phyloP scores from a whole-genome alignment of 2,797 vertebrate species.

The Calcarius lapponicus region DNA sequence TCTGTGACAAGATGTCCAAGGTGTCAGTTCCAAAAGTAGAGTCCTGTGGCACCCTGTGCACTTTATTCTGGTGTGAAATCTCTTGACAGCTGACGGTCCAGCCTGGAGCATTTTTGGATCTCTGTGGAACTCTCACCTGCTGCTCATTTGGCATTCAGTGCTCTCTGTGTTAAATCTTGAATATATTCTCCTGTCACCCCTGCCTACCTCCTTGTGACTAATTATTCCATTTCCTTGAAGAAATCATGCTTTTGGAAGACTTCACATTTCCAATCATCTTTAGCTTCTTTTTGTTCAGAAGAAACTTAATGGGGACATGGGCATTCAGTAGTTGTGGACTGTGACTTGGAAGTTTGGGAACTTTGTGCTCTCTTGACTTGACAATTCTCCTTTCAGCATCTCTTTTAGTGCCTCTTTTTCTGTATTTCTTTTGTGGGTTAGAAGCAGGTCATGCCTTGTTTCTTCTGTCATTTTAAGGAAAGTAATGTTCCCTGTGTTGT shows the following conservation, averaged over 20 bases:
- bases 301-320: not conserved
- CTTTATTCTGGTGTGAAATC: slow-evolving; percentile 20
- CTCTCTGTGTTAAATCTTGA: not conserved
- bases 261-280: not conserved
- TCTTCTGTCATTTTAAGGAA: not conserved
- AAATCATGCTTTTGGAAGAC: not conserved
- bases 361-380: not conserved
- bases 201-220: not conserved
- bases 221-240: not conserved
- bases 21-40: not conserved
- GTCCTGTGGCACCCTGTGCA: not conserved
- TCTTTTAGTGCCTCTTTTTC: not conserved
- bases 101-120: not conserved
- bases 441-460: not conserved
- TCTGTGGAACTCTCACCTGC: slow-evolving; percentile 42
- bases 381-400: not conserved
- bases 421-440: not conserved
- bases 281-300: not conserved
- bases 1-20: not conserved
- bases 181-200: not conserved
- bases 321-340: not conserved
- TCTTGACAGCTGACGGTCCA: slow-evolving; percentile 37
- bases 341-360: not conserved
- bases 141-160: not conserved
- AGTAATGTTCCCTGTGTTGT: not conserved